Conservation (phyloP, 2,113 vertebrate species). For the Sinocyclocheilus rhinocerous region DNA sequence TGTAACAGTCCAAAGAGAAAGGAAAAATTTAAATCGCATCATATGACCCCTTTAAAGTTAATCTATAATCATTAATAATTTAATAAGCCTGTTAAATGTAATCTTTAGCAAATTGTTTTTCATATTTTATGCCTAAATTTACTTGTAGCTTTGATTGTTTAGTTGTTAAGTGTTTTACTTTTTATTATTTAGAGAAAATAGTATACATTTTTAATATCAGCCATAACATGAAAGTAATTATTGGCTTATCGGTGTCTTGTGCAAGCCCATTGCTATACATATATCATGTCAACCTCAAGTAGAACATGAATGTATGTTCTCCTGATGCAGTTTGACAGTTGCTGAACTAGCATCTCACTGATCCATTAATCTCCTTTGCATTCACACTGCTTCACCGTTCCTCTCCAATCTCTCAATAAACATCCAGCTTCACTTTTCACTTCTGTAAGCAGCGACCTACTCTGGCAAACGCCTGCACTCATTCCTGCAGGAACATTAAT, state of each 20-base stretch:
- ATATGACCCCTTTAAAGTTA: too few species aligned
- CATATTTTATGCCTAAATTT: background rate
- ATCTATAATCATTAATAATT: background rate
- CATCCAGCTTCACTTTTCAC: background rate
- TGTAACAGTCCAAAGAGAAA: too few species aligned
- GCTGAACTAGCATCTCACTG: constrained; percentile 58
- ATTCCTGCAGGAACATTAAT: background rate
- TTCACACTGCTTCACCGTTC: constrained; percentile 5
- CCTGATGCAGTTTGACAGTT: constrained; percentile 10
- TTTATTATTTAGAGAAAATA: background rate
- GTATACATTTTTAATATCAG: too few species aligned
- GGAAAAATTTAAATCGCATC: too few species aligned
- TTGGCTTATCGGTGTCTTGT: background rate
- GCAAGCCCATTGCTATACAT: too few species aligned
- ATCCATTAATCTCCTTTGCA: constrained; percentile 53
- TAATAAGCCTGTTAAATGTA: background rate
- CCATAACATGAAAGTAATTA: too few species aligned
- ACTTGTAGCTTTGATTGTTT: background rate
- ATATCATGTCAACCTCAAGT: background rate
- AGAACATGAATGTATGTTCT: background rate
- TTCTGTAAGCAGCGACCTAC: background rate
- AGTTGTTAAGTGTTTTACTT: background rate
- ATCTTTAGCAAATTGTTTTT: background rate
- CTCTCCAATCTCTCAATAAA: constrained; percentile 8
- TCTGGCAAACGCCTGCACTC: background rate